Base-by-base conservation (phyloP, 1,140 invertebrate species). In the Lucilia cuprina region DNA sequence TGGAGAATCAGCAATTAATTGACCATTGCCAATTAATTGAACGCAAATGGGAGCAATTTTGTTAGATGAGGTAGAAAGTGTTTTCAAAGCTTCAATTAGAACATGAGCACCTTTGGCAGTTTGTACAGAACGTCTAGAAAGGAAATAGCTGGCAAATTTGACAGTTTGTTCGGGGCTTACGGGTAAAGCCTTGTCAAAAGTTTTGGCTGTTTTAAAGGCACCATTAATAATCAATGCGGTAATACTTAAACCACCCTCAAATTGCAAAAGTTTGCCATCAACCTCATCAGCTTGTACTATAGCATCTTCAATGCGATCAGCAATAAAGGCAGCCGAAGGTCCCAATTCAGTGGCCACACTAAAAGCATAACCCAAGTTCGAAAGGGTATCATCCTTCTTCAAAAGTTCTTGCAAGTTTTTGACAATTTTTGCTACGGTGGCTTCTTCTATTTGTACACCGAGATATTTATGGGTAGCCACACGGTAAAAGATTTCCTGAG, bases 211-310 rank as follows among this genome's bases (percentile, higher is more conserved):
- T 88, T 95, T 95, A 86, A 94, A 95, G 0, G 93, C 92, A 78
- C 92, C 92, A 25, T 91, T 91, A 0, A 94, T 89, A 35, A 93
- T 86, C 35, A 92, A 83, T 0, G 93, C 91, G 0, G 93, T 93
- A 78, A 92, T 92, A n/a, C 93, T 92, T 19, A 95, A 92, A 9
- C 98, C 98, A 60, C 98, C 98, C 92, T 99, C 98, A 92, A 98
- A 99, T 92, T 99, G 96, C 60, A 98, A 92, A 86, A 95, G 95
- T 87, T 94, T 94, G 12, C 95, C 95, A 92, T 99, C 96, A 30
- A 98, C 95, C 94, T 99, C 98, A 93, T 99, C 98, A 49, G 98
- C 98, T 91, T 99, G 97, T 14, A 97, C 95, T 86, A 99, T 93
- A 70, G 96, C 95, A 92, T 98, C 97, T 92, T 98, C 97, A 77